Evolutionary conservation across 2,888 invertebrate genomes (phyloP).

Genomic region (Leptopilina syphax): DNA sequence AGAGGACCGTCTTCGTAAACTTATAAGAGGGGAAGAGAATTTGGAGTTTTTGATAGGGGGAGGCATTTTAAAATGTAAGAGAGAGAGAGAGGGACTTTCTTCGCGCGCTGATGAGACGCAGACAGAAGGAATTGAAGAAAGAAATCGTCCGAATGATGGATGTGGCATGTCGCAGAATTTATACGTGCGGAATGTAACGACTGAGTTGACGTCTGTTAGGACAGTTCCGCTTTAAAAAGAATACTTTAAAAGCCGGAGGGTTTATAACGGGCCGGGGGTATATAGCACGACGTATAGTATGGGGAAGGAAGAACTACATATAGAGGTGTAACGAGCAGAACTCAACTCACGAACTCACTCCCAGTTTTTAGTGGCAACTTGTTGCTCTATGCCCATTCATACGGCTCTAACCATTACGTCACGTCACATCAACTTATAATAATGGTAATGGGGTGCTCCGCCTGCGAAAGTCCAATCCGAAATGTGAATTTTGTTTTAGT

Average conservation of each 20-base stretch:
- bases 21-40: too few relatives aligned
- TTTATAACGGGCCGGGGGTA: constrained; percentile 75
- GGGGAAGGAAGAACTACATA: constrained; percentile 77
- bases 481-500: constrained; percentile 26
- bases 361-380: constrained; percentile 78
- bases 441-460: constrained; percentile 73
- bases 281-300: constrained; percentile 72
- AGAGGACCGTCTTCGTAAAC: too few relatives aligned
- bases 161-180: constrained; percentile 58
- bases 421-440: constrained; percentile 77
- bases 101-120: constrained; percentile 14
- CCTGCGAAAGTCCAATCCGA: constrained; percentile 48
- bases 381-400: constrained; percentile 77
- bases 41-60: constrained; percentile 2
- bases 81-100: not conserved
- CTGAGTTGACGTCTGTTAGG: constrained; percentile 72
- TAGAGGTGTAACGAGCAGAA: constrained; percentile 77
- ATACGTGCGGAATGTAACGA: constrained; percentile 65
- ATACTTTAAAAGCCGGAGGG: constrained; percentile 77
- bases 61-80: not conserved
- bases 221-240: constrained; percentile 77
- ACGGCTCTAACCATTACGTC: constrained; percentile 77
- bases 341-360: constrained; percentile 77
- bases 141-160: constrained; percentile 62
- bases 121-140: constrained; percentile 37